Evolutionary conservation across 2,113 vertebrate genomes (phyloP).

Genomic region (Patagioenas fasciata): DNA sequence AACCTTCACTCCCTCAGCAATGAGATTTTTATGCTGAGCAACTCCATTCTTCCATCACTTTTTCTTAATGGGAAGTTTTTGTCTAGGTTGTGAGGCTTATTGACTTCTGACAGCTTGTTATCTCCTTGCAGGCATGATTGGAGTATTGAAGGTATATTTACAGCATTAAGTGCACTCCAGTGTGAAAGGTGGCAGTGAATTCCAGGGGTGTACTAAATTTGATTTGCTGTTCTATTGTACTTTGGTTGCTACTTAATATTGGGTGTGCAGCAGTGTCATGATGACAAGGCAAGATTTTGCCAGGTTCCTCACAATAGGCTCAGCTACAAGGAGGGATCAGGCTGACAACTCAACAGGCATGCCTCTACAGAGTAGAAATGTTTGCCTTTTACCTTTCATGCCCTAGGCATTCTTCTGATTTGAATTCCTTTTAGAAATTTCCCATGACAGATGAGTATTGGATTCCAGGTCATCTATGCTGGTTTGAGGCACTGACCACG

Average conservation of each 20-base stretch:
- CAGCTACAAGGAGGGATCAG: background rate
- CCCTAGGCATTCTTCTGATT: background rate
- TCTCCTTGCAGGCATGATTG: background rate
- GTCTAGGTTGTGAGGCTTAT: background rate
- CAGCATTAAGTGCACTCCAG: background rate
- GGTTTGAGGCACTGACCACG: background rate
- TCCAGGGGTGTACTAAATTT: background rate
- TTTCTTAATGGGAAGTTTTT: background rate
- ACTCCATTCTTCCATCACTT: background rate
- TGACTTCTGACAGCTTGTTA: background rate
- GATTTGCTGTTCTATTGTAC: background rate
- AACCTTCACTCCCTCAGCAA: background rate
- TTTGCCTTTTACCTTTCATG: background rate
- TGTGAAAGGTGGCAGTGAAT: background rate
- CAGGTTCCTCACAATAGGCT: fast-evolving
- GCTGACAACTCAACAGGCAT: background rate
- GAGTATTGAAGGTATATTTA: background rate
- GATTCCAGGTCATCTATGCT: background rate
- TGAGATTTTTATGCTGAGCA: background rate
- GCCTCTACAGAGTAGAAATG: background rate
- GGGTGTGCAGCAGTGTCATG: background rate
- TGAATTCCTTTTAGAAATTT: background rate
- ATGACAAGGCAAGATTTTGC: background rate
- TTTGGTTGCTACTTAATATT: background rate
- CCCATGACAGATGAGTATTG: background rate